phyloP scores from a whole-genome alignment of 2,888 invertebrate species.

The Aspidapion aeneum region DNA sequence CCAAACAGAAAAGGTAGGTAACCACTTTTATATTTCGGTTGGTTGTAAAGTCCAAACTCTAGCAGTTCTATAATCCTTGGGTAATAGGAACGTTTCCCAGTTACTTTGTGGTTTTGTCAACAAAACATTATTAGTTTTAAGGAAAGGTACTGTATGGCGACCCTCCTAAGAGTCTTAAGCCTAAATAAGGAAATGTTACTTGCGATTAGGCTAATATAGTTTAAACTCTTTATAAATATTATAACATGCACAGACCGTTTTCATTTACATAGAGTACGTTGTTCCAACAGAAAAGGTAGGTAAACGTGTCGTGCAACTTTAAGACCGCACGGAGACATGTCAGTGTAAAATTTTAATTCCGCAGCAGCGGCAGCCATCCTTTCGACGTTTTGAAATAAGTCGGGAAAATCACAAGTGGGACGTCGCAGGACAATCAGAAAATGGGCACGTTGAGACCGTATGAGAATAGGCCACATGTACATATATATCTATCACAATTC shows the following conservation, averaged over 20 bases:
- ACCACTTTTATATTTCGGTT: too few species aligned
- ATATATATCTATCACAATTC: slow-evolving; percentile 44
- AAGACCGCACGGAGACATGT: background rate
- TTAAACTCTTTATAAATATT: too few species aligned
- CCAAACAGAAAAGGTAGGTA: background rate
- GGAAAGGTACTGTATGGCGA: too few species aligned
- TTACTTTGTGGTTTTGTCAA: too few species aligned
- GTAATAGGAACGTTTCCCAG: too few species aligned
- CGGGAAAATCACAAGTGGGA: slow-evolving; percentile 32
- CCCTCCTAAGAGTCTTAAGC: too few species aligned
- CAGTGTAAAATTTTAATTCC: background rate
- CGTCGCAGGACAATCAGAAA: slow-evolving; percentile 33
- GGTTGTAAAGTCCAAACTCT: too few species aligned
- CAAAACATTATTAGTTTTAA: too few species aligned
- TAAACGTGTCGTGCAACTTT: background rate
- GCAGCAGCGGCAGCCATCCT: background rate
- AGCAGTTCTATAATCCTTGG: too few species aligned
- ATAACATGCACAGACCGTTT: background rate
- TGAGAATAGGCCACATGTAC: slow-evolving; percentile 38
- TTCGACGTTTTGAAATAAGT: slow-evolving; percentile 23
- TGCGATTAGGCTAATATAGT: too few species aligned
- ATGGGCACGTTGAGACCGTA: slow-evolving; percentile 32
- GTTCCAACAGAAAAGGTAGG: background rate
- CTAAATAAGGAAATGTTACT: too few species aligned
- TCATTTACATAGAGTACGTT: background rate